Conservation (phyloP, 2,797 vertebrate genomes). For the Channallabes apus region DNA sequence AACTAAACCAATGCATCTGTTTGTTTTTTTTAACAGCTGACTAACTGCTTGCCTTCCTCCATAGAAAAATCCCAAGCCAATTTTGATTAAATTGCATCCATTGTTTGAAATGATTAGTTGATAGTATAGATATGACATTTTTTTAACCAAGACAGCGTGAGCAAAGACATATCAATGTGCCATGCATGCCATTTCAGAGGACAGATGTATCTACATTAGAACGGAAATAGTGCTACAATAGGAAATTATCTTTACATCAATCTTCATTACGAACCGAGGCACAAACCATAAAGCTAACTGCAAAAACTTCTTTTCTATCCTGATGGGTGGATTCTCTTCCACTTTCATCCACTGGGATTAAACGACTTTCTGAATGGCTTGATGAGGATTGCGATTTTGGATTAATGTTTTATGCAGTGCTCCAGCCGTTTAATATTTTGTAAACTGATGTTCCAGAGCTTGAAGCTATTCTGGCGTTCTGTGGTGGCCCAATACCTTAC, state of each 20-base stretch:
- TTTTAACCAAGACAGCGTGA: no score
- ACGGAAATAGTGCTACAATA: background rate
- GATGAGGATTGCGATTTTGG: background rate
- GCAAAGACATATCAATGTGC: no score
- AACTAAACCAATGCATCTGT: no score
- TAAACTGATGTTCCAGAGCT: constrained; percentile 2
- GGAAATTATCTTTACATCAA: background rate
- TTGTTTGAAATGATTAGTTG: no score
- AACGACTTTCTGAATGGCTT: no score
- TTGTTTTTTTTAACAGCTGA: no score
- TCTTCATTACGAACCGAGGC: background rate
- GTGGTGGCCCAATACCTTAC: background rate
- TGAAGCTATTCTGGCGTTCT: background rate
- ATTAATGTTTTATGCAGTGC: background rate
- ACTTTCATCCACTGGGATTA: background rate
- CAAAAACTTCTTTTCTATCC: background rate
- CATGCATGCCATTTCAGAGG: no score
- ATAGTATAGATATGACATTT: no score
- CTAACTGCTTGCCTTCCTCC: no score
- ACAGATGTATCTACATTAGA: background rate
- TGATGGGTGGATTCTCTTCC: background rate
- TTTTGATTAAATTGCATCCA: no score
- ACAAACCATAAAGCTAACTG: background rate
- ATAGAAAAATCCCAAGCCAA: no score
- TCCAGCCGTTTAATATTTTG: background rate